Evolutionary conservation across 2,113 vertebrate species (phyloP).

Genomic region (Chrysemys picta): DNA sequence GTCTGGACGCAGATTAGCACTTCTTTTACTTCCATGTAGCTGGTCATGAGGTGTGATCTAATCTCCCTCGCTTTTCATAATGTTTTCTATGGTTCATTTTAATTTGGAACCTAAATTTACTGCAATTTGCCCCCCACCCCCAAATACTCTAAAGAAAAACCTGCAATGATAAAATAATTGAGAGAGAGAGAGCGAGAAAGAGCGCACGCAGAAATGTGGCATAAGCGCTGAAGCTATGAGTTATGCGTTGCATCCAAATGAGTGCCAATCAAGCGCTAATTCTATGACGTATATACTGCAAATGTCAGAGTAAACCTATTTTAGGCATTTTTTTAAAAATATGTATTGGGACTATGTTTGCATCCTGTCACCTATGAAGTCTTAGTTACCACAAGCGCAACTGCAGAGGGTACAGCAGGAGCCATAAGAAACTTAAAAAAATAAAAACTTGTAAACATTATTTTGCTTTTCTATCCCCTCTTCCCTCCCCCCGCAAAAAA

Average conservation of each 20-base stretch:
- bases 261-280: neutral
- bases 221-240: neutral
- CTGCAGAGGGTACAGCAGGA: neutral
- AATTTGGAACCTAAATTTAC: neutral
- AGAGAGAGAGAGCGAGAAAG: neutral
- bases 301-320: neutral
- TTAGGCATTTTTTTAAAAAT: neutral
- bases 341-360: neutral
- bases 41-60: neutral
- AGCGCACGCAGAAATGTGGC: neutral
- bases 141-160: neutral
- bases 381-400: neutral
- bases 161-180: neutral
- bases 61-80: neutral
- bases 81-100: neutral
- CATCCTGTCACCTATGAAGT: neutral
- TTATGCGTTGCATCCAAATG: neutral
- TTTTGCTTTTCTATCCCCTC: neutral
- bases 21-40: neutral
- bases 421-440: neutral
- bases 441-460: neutral
- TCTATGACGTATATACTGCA: neutral
- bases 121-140: neutral
- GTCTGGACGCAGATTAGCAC: neutral
- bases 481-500: rapidly evolving